phyloP scores from a whole-genome alignment of 2,113 vertebrate genomes.

The Misgurnus anguillicaudatus region DNA sequence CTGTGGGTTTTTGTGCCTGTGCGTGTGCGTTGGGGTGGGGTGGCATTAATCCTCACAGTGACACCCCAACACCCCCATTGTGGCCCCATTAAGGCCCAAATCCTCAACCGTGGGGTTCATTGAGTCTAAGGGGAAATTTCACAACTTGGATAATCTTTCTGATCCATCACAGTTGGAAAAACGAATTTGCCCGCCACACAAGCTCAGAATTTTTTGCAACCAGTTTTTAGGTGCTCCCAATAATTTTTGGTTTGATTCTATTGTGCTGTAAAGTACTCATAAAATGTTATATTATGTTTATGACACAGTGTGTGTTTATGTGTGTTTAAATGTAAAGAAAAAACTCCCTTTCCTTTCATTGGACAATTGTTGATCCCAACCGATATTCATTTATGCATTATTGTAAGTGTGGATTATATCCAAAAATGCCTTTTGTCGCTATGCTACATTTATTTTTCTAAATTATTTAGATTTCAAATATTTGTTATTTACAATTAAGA shows the following conservation, averaged over 20 bases:
- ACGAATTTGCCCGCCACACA: slow-evolving; percentile 1
- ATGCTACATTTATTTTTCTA: too few species aligned
- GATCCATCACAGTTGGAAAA: slow-evolving; percentile 25
- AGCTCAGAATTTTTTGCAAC: background rate
- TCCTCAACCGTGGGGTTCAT: slow-evolving; percentile 28
- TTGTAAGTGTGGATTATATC: too few species aligned
- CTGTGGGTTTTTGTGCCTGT: slow-evolving; percentile 16
- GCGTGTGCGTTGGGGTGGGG: slow-evolving; percentile 42
- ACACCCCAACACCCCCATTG: slow-evolving; percentile 19
- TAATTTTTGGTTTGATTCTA: too few species aligned
- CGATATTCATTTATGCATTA: too few species aligned
- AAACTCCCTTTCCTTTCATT: too few species aligned
- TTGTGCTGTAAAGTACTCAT: too few species aligned
- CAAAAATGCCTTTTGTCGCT: too few species aligned
- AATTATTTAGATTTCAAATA: too few species aligned
- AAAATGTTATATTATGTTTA: too few species aligned
- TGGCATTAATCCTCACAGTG: slow-evolving; percentile 49
- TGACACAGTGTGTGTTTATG: too few species aligned
- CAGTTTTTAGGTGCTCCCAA: background rate
- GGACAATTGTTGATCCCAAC: too few species aligned
- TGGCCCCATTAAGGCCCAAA: slow-evolving; percentile 36
- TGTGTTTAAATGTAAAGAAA: too few species aligned
- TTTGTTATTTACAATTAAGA: background rate
- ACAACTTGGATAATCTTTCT: slow-evolving; percentile 27
- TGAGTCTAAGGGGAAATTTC: slow-evolving; percentile 37